Percentiles rank a stretch among this genome's conserved stretches.
These are phyloP conservation scores for Phyllotis vaccarum DNA, from an alignment of 2,797 vertebrate genomes.

Conservation along the genomic window DNA sequence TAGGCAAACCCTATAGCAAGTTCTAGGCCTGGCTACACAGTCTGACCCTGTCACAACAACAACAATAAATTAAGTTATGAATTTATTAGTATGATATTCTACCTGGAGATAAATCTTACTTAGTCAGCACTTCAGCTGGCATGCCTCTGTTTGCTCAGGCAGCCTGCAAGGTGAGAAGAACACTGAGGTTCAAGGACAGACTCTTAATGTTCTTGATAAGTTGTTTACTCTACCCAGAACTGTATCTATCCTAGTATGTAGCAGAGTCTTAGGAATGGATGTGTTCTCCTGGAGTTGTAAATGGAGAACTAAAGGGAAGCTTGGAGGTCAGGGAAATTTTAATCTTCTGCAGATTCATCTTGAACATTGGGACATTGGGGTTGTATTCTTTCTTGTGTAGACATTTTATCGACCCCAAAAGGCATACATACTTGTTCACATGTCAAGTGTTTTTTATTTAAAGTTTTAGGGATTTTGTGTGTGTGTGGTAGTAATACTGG, in stretches of 20 bases:
- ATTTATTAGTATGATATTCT: neutral
- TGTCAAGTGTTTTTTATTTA: neutral
- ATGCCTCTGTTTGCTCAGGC: neutral
- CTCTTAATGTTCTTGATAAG: neutral
- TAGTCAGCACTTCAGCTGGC: neutral
- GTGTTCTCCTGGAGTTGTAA: neutral
- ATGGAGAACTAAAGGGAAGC: neutral
- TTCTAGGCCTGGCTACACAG: neutral
- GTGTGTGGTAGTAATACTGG: neutral
- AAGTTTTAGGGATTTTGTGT: neutral
- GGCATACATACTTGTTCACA: neutral
- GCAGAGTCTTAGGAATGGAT: neutral
- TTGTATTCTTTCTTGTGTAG: neutral
- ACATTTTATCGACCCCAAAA: neutral
- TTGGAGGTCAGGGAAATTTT: neutral
- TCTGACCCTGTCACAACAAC: neutral
- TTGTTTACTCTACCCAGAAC: neutral
- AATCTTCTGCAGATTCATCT: neutral
- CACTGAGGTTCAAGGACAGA: neutral
- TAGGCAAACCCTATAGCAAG: neutral
- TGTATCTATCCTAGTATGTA: neutral
- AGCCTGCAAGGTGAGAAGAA: neutral
- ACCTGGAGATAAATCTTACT: neutral
- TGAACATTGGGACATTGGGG: neutral
- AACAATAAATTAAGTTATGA: neutral